A percentile compares a stretch with the other conserved stretches of the same genome.
Evolutionary conservation across 2,113 vertebrate species (phyloP).

Genomic region (Dipodomys ordii): DNA sequence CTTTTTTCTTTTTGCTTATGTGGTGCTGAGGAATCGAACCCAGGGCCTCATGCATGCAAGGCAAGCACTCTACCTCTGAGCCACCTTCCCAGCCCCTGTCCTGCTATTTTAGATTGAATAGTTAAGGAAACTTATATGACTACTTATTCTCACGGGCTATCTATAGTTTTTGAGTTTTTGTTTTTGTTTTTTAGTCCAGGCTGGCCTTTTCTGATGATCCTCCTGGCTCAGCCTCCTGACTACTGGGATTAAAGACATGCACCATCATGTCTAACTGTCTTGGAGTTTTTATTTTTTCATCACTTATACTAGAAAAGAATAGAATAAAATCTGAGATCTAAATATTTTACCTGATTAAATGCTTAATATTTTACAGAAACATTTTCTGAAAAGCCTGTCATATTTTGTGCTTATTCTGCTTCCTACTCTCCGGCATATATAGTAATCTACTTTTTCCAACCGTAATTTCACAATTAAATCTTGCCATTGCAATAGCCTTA

Average conservation of each 20-base stretch:
- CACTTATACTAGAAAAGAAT: conserved; percentile 15
- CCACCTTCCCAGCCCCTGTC: too few relatives aligned
- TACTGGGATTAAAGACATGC: background rate
- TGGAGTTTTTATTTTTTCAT: background rate
- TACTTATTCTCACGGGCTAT: too few relatives aligned
- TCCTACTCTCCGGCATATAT: background rate
- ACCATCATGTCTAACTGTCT: background rate
- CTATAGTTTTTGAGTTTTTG: too few relatives aligned
- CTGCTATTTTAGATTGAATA: background rate
- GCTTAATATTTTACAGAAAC: conserved; percentile 26
- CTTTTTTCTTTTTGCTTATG: too few relatives aligned
- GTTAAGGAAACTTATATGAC: too few relatives aligned
- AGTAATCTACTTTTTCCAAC: background rate
- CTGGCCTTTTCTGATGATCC: background rate
- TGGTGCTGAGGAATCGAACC: too few relatives aligned
- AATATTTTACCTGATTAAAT: conserved; percentile 55
- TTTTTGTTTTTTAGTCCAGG: background rate
- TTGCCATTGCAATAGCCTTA: conserved; percentile 12
- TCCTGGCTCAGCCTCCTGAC: background rate
- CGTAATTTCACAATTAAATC: conserved; percentile 30
- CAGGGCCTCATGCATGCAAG: too few relatives aligned
- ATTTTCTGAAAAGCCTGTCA: conserved; percentile 46
- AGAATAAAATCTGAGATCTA: conserved; percentile 49
- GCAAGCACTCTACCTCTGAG: too few relatives aligned
- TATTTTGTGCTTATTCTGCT: conserved; percentile 33